A percentile compares a stretch with the other conserved stretches of the same genome.
Conservation (phyloP, 2,888 invertebrate species). For the Platycheirus albimanus region DNA sequence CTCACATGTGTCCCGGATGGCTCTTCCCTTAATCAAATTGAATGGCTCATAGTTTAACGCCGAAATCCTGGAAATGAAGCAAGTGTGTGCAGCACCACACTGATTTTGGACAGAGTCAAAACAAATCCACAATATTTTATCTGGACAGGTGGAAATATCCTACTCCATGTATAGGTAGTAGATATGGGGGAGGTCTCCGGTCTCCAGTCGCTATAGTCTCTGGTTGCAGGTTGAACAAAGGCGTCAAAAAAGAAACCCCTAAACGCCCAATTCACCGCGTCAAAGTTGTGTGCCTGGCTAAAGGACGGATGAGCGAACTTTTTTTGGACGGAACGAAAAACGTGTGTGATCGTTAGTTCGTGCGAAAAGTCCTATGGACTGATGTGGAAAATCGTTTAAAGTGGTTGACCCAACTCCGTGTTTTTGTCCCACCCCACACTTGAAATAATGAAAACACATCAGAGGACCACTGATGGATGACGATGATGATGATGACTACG, state of each 20-base stretch:
- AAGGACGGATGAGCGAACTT: slow-evolving; percentile 24
- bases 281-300: slow-evolving; percentile 51
- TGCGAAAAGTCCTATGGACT: slow-evolving; percentile 65
- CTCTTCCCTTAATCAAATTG: slow-evolving; percentile 65
- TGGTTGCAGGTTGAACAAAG: slow-evolving; percentile 38
- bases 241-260: slow-evolving; percentile 55
- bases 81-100: slow-evolving; percentile 36
- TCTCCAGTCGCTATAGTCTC: not conserved
- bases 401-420: slow-evolving; percentile 57
- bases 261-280: slow-evolving; percentile 62
- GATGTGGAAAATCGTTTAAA: slow-evolving; percentile 73
- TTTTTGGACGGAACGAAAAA: slow-evolving; percentile 25
- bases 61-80: slow-evolving; percentile 64
- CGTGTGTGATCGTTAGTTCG: slow-evolving; percentile 69
- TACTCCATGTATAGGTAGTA: too few species aligned
- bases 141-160: slow-evolving; percentile 38
- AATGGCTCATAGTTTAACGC: slow-evolving; percentile 64
- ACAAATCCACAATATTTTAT: slow-evolving; percentile 30
- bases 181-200: slow-evolving; percentile 3
- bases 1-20: slow-evolving; percentile 43
- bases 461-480: slow-evolving; percentile 66
- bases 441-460: slow-evolving; percentile 67
- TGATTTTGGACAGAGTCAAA: slow-evolving; percentile 44
- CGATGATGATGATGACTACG: too few species aligned
- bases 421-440: slow-evolving; percentile 1